These are phyloP conservation scores for Malacoctenus gilli DNA, from an alignment of 2,797 vertebrate genomes.

Conservation along the genomic window DNA sequence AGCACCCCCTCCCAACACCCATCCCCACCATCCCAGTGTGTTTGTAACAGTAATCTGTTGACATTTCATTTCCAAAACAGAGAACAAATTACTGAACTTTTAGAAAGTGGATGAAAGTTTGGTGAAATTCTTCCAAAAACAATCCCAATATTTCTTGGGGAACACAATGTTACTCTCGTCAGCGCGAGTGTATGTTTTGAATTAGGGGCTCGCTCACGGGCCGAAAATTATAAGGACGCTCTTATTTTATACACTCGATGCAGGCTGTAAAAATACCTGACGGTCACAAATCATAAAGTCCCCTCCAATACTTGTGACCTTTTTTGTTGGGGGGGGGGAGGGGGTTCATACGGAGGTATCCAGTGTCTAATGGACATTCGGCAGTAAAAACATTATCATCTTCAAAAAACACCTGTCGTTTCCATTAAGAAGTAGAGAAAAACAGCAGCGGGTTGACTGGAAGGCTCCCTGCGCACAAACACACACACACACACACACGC, in stretches of 20 bases:
- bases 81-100: too few relatives aligned
- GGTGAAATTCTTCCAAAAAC: too few relatives aligned
- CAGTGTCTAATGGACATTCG: constrained; percentile 38
- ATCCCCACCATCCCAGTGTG: too few relatives aligned
- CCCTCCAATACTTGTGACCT: neutral
- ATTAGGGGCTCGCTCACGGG: neutral
- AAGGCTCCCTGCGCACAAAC: constrained; percentile 10
- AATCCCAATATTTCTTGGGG: neutral
- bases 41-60: too few relatives aligned
- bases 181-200: neutral
- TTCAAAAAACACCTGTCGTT: constrained; percentile 66
- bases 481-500: constrained; percentile 25
- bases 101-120: too few relatives aligned
- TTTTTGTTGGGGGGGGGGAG: too few relatives aligned
- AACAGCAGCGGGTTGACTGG: constrained; percentile 57
- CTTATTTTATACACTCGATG: neutral
- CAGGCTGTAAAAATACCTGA: neutral
- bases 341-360: neutral
- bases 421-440: constrained; percentile 66
- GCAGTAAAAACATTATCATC: constrained; percentile 54
- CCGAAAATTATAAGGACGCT: neutral
- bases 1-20: too few relatives aligned
- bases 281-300: neutral
- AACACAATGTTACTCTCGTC: neutral
- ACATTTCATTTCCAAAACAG: too few relatives aligned